Percentiles rank a stretch among this genome's conserved stretches.
Conservation (phyloP, 2,888 invertebrate genomes). For the Elmis aenea region DNA sequence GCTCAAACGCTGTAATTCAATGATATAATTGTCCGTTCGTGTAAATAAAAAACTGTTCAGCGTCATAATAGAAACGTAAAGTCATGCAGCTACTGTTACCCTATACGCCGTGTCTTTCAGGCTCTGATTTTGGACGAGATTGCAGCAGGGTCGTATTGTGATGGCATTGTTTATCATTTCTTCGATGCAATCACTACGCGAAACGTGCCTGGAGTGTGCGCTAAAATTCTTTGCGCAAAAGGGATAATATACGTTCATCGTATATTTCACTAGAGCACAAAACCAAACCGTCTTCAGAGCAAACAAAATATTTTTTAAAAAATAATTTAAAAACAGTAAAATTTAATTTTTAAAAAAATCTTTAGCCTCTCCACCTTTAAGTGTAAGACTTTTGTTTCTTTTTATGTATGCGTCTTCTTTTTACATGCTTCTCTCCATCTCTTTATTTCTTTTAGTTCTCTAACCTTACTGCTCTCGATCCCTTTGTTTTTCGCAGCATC, state of each 20-base stretch:
- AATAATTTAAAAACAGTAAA: not conserved
- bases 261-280: conserved; percentile 5
- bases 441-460: too few relatives aligned
- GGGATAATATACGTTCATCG: conserved; percentile 22
- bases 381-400: too few relatives aligned
- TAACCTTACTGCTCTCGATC: too few relatives aligned
- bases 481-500: too few relatives aligned
- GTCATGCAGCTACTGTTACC: conserved; percentile 36
- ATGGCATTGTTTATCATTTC: conserved; percentile 26
- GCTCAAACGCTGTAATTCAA: conserved; percentile 44
- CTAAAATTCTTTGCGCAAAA: conserved; percentile 22
- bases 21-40: conserved; percentile 46
- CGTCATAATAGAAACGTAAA: conserved; percentile 39
- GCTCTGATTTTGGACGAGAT: conserved; percentile 13
- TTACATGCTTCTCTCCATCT: too few relatives aligned
- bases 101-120: conserved; percentile 4
- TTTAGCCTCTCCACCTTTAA: too few relatives aligned
- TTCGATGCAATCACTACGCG: conserved; percentile 23
- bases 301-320: too few relatives aligned
- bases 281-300: not conserved
- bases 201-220: conserved; percentile 24
- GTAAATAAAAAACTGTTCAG: conserved; percentile 41
- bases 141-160: conserved; percentile 12
- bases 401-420: too few relatives aligned
- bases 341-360: too few relatives aligned